A percentile compares a stretch with the other conserved stretches of the same genome.
phyloP scores from a whole-genome alignment of 2,888 invertebrate species.

The Balanococcus diminutus region DNA sequence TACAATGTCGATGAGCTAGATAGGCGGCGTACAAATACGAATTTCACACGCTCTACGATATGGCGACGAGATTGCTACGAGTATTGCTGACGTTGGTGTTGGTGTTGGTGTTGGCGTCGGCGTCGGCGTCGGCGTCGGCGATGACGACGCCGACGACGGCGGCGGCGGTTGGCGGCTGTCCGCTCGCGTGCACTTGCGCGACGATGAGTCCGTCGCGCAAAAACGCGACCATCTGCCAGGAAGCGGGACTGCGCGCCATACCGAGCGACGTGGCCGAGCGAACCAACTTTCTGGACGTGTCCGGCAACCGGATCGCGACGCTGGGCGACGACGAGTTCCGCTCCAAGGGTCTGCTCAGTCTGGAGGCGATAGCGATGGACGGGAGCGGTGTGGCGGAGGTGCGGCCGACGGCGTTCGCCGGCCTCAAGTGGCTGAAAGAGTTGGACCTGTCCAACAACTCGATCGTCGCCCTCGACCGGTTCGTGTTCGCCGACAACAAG shows the following conservation, averaged over 20 bases:
- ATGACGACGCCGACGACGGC: neutral
- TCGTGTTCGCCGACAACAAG: constrained; percentile 39
- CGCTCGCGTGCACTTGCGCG: neutral
- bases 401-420: neutral
- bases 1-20: too few species aligned
- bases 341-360: neutral
- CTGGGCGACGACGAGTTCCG: neutral
- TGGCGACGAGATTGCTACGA: neutral
- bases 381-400: neutral
- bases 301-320: constrained; percentile 1
- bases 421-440: constrained; percentile 10
- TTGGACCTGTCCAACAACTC: constrained; percentile 28
- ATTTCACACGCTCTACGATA: neutral
- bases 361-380: neutral
- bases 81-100: neutral
- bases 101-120: neutral
- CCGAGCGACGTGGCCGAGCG: neutral
- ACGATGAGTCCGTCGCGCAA: neutral
- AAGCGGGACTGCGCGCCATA: neutral
- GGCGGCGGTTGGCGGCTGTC: neutral
- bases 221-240: constrained; percentile 29
- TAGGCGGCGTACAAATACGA: too few species aligned
- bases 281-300: constrained; percentile 22
- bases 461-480: neutral
- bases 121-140: neutral